phyloP scores from a whole-genome alignment of 2,113 vertebrate species.

The Nannobrachium achirus region DNA sequence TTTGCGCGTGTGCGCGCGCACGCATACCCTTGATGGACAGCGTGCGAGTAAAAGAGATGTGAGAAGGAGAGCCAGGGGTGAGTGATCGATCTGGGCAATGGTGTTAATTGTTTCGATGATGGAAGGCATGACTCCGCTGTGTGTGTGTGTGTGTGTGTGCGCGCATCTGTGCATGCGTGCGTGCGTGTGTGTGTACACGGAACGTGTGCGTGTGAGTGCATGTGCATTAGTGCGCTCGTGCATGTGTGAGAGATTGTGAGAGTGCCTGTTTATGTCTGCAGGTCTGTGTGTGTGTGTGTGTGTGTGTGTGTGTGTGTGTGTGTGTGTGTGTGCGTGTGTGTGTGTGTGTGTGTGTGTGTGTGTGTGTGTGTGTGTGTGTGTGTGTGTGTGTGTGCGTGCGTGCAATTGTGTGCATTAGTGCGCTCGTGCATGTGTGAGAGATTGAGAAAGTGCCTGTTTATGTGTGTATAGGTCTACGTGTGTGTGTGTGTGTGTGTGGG shows the following conservation, averaged over 20 bases:
- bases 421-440: no score
- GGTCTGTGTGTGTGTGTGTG: background rate
- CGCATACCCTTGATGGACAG: background rate
- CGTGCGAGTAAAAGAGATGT: background rate
- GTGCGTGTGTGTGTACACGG: background rate
- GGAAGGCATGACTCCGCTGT: constrained; percentile 38
- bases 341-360: background rate
- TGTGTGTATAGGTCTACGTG: no score
- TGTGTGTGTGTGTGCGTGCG: background rate
- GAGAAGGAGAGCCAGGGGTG: constrained; percentile 41
- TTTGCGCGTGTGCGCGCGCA: no score
- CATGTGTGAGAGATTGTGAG: no score
- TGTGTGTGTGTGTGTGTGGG: background rate
- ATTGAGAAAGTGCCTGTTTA: no score
- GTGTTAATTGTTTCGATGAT: constrained; percentile 72
- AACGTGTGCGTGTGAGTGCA: background rate
- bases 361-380: constrained; percentile 5
- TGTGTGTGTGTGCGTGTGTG: background rate
- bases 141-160: constrained; percentile 17
- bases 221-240: background rate
- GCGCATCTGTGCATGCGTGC: background rate
- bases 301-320: background rate
- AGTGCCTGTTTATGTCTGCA: no score
- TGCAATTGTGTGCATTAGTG: background rate
- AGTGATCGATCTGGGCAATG: constrained; percentile 60